phyloP scores from a whole-genome alignment of 2,797 vertebrate genomes.

The Xyrichtys novacula region DNA sequence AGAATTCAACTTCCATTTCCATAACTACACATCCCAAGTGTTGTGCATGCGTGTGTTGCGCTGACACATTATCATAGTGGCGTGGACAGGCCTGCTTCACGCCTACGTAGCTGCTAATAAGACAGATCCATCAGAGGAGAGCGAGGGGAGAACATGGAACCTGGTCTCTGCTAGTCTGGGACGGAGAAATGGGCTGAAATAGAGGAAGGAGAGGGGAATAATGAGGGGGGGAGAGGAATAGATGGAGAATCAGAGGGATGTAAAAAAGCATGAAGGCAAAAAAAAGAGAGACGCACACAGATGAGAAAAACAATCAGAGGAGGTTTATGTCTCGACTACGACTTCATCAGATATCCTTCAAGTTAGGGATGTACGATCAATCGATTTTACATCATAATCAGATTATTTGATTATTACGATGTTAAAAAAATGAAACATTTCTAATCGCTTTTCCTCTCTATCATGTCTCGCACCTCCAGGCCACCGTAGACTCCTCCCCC shows the following conservation, averaged over 20 bases:
- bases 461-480: too few relatives aligned
- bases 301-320: too few relatives aligned
- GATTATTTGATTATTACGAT: too few relatives aligned
- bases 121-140: constrained; percentile 70
- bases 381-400: too few relatives aligned
- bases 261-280: too few relatives aligned
- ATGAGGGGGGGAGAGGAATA: not conserved
- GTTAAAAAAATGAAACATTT: too few relatives aligned
- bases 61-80: constrained; percentile 45
- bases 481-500: too few relatives aligned
- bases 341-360: too few relatives aligned
- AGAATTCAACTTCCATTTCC: constrained; percentile 21
- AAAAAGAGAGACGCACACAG: too few relatives aligned
- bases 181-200: constrained; percentile 3
- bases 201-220: not conserved
- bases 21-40: constrained; percentile 7
- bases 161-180: constrained; percentile 9
- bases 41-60: constrained; percentile 14
- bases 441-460: too few relatives aligned
- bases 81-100: constrained; percentile 53
- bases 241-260: not conserved
- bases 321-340: too few relatives aligned
- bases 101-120: constrained; percentile 71
- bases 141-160: constrained; percentile 38
- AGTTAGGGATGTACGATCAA: too few relatives aligned